Evolutionary conservation across 23 tunicate species (phyloP).

Genomic region (Trididemnum clinides): DNA sequence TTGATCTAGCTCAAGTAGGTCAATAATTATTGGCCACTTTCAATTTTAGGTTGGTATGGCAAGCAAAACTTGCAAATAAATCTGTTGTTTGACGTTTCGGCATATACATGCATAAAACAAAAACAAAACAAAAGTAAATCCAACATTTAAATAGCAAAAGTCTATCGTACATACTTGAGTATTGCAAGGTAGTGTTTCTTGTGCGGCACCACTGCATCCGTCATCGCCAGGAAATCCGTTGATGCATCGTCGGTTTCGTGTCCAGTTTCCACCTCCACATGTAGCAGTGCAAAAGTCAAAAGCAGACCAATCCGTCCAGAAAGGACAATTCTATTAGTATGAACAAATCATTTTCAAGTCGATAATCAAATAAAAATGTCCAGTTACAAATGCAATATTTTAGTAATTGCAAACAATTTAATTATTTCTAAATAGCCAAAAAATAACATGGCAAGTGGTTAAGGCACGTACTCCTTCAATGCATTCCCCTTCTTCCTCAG

Average conservation of each 20-base stretch:
- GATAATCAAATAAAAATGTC: background rate
- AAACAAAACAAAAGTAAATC: background rate
- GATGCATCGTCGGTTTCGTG: conserved; percentile 42
- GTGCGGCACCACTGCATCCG: conserved; percentile 43
- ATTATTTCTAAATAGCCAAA: too few relatives aligned
- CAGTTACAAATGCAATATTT: background rate
- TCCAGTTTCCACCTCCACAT: conserved; percentile 73
- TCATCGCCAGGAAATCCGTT: conserved; percentile 50
- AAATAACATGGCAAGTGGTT: too few relatives aligned
- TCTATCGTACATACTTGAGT: conserved; percentile 23
- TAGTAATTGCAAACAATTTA: background rate
- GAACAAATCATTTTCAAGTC: background rate
- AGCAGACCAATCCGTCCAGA: conserved; percentile 70
- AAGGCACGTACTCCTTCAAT: conserved; percentile 3
- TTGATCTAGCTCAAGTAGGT: too few relatives aligned
- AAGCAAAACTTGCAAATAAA: background rate
- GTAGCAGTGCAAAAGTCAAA: conserved; percentile 50
- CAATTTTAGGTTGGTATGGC: background rate
- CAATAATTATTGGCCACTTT: background rate
- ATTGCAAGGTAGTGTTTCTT: conserved; percentile 29
- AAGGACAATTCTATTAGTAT: conserved; percentile 64
- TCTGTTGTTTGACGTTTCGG: background rate
- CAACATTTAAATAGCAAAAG: background rate
- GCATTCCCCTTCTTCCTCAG: conserved; percentile 33
- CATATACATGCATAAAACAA: background rate